A percentile compares a stretch with the other conserved stretches of the same genome.
Conservation (phyloP, 2,888 invertebrate genomes). For the Herminia tarsipennalis region DNA sequence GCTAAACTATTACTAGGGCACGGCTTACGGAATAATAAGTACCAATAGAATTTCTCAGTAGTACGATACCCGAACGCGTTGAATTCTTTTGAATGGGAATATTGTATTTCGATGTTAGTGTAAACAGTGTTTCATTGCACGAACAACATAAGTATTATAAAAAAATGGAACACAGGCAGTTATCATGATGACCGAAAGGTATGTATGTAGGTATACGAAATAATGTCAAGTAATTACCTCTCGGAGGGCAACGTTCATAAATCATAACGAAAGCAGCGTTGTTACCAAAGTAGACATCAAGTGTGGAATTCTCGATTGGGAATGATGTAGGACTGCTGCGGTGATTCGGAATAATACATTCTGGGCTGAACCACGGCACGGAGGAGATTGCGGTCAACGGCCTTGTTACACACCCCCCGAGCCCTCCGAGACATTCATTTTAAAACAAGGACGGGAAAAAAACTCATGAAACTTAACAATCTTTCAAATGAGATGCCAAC, state of each 20-base stretch:
- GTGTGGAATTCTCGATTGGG: constrained; percentile 76
- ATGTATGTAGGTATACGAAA: constrained; percentile 34
- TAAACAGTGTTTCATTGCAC: neutral
- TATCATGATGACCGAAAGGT: constrained; percentile 28
- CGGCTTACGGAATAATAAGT: constrained; percentile 29
- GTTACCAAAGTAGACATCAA: constrained; percentile 76
- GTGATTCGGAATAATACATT: constrained; percentile 75
- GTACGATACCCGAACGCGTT: constrained; percentile 27
- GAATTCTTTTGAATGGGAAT: constrained; percentile 36
- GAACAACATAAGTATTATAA: neutral
- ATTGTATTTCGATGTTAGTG: neutral
- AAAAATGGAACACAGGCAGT: constrained; percentile 15
- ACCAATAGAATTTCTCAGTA: constrained; percentile 10
- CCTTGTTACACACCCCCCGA: constrained; percentile 63
- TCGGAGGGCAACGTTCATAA: constrained; percentile 58
- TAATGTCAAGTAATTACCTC: constrained; percentile 61
- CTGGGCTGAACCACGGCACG: constrained; percentile 70
- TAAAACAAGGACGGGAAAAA: constrained; percentile 65
- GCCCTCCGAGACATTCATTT: constrained; percentile 51
- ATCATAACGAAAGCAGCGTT: constrained; percentile 76
- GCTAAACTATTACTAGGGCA: constrained; percentile 50
- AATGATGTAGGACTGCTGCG: constrained; percentile 72
- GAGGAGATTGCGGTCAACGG: constrained; percentile 72
- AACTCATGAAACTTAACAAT: constrained; percentile 56
- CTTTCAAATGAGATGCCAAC: constrained; percentile 56